Conservation (phyloP, 2,888 invertebrate genomes). For the Plebejus anna region DNA sequence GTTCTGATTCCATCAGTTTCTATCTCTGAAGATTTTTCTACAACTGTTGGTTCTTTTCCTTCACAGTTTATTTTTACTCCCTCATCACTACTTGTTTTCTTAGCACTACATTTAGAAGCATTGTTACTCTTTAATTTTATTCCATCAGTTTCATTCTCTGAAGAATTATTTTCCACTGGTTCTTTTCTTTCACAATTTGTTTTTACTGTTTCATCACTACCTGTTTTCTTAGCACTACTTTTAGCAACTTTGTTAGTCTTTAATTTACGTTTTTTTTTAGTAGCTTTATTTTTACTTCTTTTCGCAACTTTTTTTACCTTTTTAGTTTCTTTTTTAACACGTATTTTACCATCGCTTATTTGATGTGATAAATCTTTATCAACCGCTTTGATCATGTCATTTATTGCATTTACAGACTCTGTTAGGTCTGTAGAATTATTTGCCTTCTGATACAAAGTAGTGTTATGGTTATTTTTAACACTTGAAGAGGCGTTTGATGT, state of each 20-base stretch:
- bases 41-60: neutral
- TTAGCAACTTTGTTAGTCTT: slow-evolving; percentile 5
- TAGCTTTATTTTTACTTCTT: neutral
- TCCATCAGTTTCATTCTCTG: neutral
- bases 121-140: neutral
- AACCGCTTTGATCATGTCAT: neutral
- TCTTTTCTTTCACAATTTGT: neutral
- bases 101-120: neutral
- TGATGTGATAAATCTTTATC: slow-evolving; percentile 6
- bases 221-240: neutral
- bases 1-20: neutral
- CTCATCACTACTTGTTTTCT: neutral
- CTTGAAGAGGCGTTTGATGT: neutral
- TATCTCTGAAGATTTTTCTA: neutral
- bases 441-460: neutral
- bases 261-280: slow-evolving; percentile 4
- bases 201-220: neutral
- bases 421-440: neutral
- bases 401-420: neutral
- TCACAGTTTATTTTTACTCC: neutral
- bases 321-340: slow-evolving; percentile 24
- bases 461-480: neutral
- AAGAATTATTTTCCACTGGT: neutral
- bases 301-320: neutral
- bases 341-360: slow-evolving; percentile 3